phyloP scores from a whole-genome alignment of 1,140 invertebrate genomes.

The Sycophaga agraensis region DNA sequence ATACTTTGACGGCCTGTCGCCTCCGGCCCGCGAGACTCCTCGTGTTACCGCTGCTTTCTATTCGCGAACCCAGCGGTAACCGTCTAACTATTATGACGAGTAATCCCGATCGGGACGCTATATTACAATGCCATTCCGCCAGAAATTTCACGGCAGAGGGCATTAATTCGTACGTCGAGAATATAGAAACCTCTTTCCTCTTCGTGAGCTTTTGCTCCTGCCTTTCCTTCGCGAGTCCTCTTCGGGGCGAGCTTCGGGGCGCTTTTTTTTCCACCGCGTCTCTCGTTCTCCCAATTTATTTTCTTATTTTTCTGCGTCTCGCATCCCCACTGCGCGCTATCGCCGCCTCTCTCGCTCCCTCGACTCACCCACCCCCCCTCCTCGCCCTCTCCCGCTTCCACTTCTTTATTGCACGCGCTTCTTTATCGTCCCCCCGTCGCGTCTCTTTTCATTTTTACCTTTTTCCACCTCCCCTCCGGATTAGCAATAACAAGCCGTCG shows the following conservation, averaged over 20 bases:
- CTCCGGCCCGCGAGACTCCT: no score
- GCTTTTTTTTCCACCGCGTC: not conserved
- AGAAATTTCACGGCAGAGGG: no score
- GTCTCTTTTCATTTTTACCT: not conserved
- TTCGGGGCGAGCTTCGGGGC: no score
- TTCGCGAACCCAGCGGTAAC: no score
- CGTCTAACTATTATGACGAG: no score
- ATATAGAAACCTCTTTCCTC: constrained; percentile 1
- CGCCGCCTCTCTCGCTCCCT: not conserved
- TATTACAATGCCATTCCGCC: no score
- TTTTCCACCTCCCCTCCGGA: not conserved
- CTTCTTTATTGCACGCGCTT: no score
- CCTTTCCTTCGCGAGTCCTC: not conserved
- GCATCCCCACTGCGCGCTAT: not conserved
- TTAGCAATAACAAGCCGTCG: constrained; percentile 1
- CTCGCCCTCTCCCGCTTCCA: not conserved
- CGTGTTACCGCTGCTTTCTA: no score
- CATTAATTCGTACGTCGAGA: no score
- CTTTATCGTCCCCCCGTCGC: no score
- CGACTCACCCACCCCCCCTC: not conserved
- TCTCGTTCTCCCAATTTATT: constrained; percentile 12
- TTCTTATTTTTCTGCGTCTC: not conserved
- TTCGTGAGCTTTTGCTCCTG: not conserved
- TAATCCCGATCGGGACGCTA: no score
- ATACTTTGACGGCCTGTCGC: no score